These are phyloP conservation scores for Hydropotes inermis DNA, from an alignment of 2,113 vertebrate genomes.

Conservation along the genomic window DNA sequence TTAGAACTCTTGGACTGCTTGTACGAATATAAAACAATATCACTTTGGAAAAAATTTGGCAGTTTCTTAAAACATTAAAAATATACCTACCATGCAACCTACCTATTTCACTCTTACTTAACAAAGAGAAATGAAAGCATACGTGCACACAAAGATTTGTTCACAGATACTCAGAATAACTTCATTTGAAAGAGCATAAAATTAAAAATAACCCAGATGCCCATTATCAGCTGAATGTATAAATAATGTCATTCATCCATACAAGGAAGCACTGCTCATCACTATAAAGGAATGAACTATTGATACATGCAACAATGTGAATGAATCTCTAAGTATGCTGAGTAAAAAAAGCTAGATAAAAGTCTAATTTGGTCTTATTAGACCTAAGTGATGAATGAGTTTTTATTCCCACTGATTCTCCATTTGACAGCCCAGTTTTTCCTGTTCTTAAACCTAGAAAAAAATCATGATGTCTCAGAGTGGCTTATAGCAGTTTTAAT, in stretches of 20 bases:
- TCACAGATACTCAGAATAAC: background rate
- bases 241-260: background rate
- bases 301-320: background rate
- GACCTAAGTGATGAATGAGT: background rate
- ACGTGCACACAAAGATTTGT: background rate
- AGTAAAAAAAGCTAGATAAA: background rate
- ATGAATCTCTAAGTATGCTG: background rate
- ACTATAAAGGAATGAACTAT: background rate
- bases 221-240: background rate
- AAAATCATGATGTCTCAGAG: background rate
- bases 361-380: background rate
- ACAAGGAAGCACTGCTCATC: background rate
- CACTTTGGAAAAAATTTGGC: background rate
- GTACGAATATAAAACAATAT: background rate
- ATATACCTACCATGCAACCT: background rate
- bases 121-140: background rate
- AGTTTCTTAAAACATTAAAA: background rate
- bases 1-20: background rate
- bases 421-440: background rate
- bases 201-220: background rate
- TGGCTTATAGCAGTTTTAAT: background rate
- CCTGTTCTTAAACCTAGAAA: background rate
- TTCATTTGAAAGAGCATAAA: background rate
- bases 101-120: background rate
- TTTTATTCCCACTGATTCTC: background rate